Base-by-base conservation (phyloP, 2,113 vertebrate species). In the Eptesicus fuscus region DNA sequence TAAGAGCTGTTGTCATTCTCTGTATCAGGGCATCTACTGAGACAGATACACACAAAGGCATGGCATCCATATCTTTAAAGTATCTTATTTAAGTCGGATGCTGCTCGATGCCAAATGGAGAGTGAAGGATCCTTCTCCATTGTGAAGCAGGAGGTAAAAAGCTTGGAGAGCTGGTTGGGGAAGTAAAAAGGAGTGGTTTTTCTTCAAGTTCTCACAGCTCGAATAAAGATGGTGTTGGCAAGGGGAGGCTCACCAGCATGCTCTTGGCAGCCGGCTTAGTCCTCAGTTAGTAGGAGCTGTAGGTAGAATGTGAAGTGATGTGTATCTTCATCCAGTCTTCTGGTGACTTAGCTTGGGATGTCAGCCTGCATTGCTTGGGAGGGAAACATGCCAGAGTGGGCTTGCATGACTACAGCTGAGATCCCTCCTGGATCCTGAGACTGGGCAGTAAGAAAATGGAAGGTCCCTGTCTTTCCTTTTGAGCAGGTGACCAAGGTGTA, bases 131-230 rank as follows among this genome's bases (percentile, higher is more conserved):
- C 74, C 13, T 88, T 28, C 93, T 91, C 47, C 40, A 67, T 32
- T 96, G 96, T 91, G 92, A 95, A 97, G 95, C 37, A 95, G 79
- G 78, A 91, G 93, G 79, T 95, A 63, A 94, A 94, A 89, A 94
- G 77, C 89, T 98, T 97, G 96, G 97, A 98, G 78, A 98, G 80
- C 37, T 79, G 84, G 82, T 49, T 95, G 96, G 95, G 96, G 92
- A 94, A 0, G 97, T 88, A 92, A 95, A 28, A 44, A 30, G 87
- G 89, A 76, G 80, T 76, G 96, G 56, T 65, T 95, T 97, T 97
- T 96, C 23, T 98, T 96, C 97, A 98, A 94, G 96, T 97, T 98
- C 95, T 98, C 95, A 95, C 87, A 96, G 90, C 94, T 95, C 92
- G 96, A 97, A 97, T 97, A 96, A 98, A 80, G 96, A 97, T 79